Percentiles rank a stretch among this genome's conserved stretches.
These are phyloP conservation scores for Drosophila azteca DNA, from an alignment of 1,140 invertebrate species.

Conservation along the genomic window DNA sequence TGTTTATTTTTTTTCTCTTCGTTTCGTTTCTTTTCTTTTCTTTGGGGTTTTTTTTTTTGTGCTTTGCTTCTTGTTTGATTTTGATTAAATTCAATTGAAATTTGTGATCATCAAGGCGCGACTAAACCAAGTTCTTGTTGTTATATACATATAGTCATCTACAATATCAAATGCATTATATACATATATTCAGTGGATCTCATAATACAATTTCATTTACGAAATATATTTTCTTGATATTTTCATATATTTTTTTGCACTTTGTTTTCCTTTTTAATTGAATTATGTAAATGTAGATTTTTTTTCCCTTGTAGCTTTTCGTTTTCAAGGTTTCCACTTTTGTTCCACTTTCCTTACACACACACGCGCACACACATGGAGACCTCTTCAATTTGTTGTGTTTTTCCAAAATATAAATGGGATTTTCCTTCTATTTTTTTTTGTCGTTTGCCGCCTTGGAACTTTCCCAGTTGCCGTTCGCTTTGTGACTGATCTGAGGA, in stretches of 20 bases:
- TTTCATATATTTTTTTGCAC: no score
- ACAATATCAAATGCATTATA: conserved; percentile 16
- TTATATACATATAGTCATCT: conserved; percentile 3
- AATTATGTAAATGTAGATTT: not conserved
- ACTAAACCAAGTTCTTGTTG: conserved; percentile 32
- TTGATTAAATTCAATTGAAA: conserved; percentile 84
- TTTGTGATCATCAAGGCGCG: conserved; percentile 66
- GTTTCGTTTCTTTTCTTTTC: conserved; percentile 40
- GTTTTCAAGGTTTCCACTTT: conserved; percentile 44
- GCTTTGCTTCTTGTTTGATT: conserved; percentile 65
- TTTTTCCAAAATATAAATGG: conserved; percentile 10
- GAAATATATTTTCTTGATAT: not conserved
- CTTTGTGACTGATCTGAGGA: conserved; percentile 60
- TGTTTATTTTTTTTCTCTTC: conserved; percentile 17
- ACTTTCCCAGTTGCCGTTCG: conserved; percentile 72
- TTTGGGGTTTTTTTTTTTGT: conserved; percentile 37
- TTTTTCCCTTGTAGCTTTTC: not conserved
- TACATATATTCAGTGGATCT: conserved; percentile 4
- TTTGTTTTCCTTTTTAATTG: conserved; percentile 20
- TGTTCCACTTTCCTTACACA: conserved; percentile 18
- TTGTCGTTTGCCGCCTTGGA: conserved; percentile 22
- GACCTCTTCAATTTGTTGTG: conserved; percentile 3
- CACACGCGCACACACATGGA: no score
- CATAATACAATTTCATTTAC: conserved; percentile 14
- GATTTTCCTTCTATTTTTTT: conserved; percentile 5